These are phyloP conservation scores for Actenoides hombroni DNA, from an alignment of 2,113 vertebrate species.

Conservation along the genomic window DNA sequence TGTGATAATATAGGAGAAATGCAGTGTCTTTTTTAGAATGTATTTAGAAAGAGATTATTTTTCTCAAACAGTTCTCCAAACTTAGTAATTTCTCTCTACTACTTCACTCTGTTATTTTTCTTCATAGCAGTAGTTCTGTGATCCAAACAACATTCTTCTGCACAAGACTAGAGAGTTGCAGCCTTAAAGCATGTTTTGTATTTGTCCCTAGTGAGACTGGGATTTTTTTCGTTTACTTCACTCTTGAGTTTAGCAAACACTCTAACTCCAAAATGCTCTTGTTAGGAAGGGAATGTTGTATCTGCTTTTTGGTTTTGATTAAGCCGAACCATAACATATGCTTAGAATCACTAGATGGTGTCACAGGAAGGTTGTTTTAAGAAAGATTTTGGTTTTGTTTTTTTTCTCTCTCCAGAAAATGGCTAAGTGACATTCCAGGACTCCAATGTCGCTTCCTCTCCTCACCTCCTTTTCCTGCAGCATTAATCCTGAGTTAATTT, in stretches of 20 bases:
- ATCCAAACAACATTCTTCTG: not conserved
- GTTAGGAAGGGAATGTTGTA: not conserved
- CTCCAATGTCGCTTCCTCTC: not conserved
- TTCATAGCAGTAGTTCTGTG: not conserved
- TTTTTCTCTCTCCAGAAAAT: not conserved
- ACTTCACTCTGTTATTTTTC: not conserved
- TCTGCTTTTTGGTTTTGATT: constrained; percentile 11
- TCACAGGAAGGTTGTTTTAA: not conserved
- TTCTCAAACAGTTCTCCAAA: not conserved
- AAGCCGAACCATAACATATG: not conserved
- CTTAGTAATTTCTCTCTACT: not conserved
- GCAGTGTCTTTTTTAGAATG: not conserved
- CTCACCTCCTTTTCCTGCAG: not conserved
- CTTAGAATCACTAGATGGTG: not conserved
- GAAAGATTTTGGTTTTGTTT: not conserved
- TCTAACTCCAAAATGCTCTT: not conserved
- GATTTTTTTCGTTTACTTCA: not conserved
- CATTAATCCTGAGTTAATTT: not conserved
- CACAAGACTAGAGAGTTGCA: not conserved
- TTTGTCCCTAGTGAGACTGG: not conserved
- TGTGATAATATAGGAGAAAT: not conserved
- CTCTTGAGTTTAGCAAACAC: not conserved
- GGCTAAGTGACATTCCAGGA: not conserved
- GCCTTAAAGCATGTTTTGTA: not conserved
- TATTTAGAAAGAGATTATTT: not conserved